Base-by-base conservation (phyloP, 35 echinoderm and acorn worm genomes). In the Stichopus chloronotus region DNA sequence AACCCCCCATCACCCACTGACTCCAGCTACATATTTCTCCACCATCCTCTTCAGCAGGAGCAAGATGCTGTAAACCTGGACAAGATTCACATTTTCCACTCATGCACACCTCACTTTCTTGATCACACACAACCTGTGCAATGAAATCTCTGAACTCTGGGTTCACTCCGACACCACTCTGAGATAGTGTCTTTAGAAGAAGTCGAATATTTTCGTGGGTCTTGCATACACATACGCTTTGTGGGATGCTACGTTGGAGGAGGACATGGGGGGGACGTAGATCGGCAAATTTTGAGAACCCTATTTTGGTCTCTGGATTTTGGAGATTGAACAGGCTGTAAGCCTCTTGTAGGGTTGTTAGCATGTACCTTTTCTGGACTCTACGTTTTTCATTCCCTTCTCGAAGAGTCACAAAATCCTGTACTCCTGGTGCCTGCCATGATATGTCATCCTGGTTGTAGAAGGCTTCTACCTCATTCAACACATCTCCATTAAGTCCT, bases 41-140 rank as follows among this genome's bases (percentile, higher is more conserved):
- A 76, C 71, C 11, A n/a, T 76, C 24, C 71, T 76, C 71, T n/a
- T 76, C 71, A 5, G 17, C 71, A 76, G 71, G 71, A 12, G 71
- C 71, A 5, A 76, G 71, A 76, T 76, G 11, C 24, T 76, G 71
- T n/a, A 76, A n/a, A 76, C 71, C 71, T 12, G 11, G 71, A 23
- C 24, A 76, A 23, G 71, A 14, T 76, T 12, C 24, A 5, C 71
- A 76, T 76, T 76, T 76, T 12, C 71, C 71, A 76, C 71, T 76
- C 71, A 76, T 76, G 71, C 71, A 76, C 17, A 76, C 71, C 24
- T 76, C 11, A 76, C 71, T 76, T 76, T 76, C 71, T 76, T 76
- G 71, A 23, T 76, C 11, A 76, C 71, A 76, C 24, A 5, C 4
- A 76, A 76, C 24, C 11, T 76, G 71, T 76, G 71, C 5, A n/a